Evolutionary conservation across 2,113 vertebrate species (phyloP), one percentile per base, ranked within the genome.

Genomic region (Chionis minor): DNA sequence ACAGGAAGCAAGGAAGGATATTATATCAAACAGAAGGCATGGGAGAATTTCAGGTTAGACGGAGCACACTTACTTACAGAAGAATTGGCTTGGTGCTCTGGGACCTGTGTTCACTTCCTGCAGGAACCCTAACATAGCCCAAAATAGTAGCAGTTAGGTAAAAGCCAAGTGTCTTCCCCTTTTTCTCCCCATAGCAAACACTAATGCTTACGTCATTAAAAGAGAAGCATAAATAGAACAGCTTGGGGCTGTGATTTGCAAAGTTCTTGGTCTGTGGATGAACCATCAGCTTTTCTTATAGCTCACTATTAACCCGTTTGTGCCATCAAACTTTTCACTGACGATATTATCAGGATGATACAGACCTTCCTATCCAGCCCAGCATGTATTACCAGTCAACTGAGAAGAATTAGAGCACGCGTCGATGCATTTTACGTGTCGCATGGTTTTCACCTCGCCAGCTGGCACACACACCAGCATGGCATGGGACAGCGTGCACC

Each of bases 11-110:
- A 91, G 91, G 89, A 91, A 95, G 92, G 95, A 97, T 94, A 85
- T 95, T 96, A 69, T 94, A 95, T 91, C 91, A 94, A 97, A 97
- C 88, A 94, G 94, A 77, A 92, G 83, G 86, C 92, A 96, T 80
- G 81, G 86, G 86, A 96, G 92, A 97, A 85, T 81, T 96, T 92
- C 92, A 85, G 91, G 95, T 94, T 97, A 80, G 84, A 88, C 16
- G 7, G 80, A 81, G 92, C 66, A 35, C 14, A 81, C 45, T 92
- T 81, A 94, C 86, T 74, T 59, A 75, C 88, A 89, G 58, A 87
- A 89, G 97, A 97, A 96, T 82, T 58, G 86, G 90, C 84, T 73
- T 27, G 2, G 47, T 86, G 88, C 94, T 84, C 56, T 95, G 97
- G 97, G 91, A 96, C 66, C 78, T 70, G 78, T 26, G 54, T 19